These are phyloP conservation scores for Acrocyrtus sp. DNA, from an alignment of 2,888 invertebrate species.

Conservation along the genomic window DNA sequence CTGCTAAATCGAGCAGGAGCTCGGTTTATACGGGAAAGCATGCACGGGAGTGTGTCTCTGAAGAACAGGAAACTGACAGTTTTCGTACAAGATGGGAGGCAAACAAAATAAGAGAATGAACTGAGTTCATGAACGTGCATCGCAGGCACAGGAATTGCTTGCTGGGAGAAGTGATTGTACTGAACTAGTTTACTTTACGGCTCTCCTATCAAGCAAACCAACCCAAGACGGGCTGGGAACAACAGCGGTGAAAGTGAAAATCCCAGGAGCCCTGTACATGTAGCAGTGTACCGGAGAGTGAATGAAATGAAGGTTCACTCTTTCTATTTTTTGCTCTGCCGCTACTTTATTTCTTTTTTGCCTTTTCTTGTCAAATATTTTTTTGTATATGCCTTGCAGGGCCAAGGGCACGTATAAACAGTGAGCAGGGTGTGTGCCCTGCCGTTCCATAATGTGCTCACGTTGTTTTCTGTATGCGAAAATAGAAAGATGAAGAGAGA, in stretches of 20 bases:
- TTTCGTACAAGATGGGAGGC: conserved; percentile 21
- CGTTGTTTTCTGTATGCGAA: conserved; percentile 5
- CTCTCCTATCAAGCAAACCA: conserved; percentile 7
- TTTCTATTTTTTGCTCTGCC: no score
- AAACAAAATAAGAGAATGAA: conserved; percentile 17
- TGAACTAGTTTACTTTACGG: neutral
- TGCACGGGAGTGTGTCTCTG: no score
- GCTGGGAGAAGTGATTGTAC: neutral
- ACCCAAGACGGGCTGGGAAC: conserved; percentile 3
- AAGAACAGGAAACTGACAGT: conserved; percentile 18
- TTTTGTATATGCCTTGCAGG: conserved; percentile 34
- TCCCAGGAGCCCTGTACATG: conserved; percentile 35
- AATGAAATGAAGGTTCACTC: conserved; percentile 12
- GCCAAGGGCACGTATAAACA: conserved; percentile 44
- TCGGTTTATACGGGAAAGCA: no score
- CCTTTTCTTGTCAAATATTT: conserved; percentile 34
- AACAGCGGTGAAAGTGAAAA: conserved; percentile 40
- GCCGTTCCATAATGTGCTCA: no score
- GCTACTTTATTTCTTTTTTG: no score
- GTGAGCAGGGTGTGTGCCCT: neutral
- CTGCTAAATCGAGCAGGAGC: no score
- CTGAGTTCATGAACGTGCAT: neutral
- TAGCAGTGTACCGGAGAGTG: neutral
- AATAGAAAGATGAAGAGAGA: conserved; percentile 22
- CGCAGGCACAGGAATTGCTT: neutral